Evolutionary conservation across 2,888 invertebrate species (phyloP).

Genomic region (Erebia ligea): DNA sequence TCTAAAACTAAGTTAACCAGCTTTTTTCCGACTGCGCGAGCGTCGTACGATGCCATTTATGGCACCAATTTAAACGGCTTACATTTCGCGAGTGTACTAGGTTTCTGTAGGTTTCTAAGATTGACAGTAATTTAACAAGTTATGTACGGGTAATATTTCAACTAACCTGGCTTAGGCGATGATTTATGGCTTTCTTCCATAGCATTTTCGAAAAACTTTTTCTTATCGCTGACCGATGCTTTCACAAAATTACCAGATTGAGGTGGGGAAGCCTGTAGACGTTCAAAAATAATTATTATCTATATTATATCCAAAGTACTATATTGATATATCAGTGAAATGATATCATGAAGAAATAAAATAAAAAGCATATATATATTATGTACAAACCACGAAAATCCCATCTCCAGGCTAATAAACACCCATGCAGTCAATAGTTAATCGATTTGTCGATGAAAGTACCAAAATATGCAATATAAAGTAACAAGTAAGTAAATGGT

Average conservation of each 20-base stretch:
- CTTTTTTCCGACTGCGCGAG: no score
- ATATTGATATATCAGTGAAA: slow-evolving; percentile 24
- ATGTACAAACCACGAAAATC: slow-evolving; percentile 73
- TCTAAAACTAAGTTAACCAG: no score
- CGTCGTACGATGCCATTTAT: no score
- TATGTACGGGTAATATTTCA: slow-evolving; percentile 10
- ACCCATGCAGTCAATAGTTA: slow-evolving; percentile 77
- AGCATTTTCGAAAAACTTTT: slow-evolving; percentile 97
- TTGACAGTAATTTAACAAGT: no score
- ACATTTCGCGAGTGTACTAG: no score
- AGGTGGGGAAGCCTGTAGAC: slow-evolving; percentile 84
- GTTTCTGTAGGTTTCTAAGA: no score
- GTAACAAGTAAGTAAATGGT: slow-evolving; percentile 58
- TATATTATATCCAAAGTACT: neutral
- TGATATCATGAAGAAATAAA: slow-evolving; percentile 54
- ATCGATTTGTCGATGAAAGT: slow-evolving; percentile 41
- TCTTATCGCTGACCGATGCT: slow-evolving; percentile 96
- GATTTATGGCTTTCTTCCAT: slow-evolving; percentile 96
- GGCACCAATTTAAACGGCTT: no score
- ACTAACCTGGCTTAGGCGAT: slow-evolving; percentile 90
- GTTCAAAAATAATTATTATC: slow-evolving; percentile 15
- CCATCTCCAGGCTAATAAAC: slow-evolving; percentile 70
- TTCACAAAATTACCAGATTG: slow-evolving; percentile 89
- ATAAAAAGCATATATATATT: slow-evolving; percentile 61
- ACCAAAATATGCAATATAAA: slow-evolving; percentile 55